phyloP scores from a whole-genome alignment of 2,888 invertebrate genomes.

The Scelioninae gen. 2 region DNA sequence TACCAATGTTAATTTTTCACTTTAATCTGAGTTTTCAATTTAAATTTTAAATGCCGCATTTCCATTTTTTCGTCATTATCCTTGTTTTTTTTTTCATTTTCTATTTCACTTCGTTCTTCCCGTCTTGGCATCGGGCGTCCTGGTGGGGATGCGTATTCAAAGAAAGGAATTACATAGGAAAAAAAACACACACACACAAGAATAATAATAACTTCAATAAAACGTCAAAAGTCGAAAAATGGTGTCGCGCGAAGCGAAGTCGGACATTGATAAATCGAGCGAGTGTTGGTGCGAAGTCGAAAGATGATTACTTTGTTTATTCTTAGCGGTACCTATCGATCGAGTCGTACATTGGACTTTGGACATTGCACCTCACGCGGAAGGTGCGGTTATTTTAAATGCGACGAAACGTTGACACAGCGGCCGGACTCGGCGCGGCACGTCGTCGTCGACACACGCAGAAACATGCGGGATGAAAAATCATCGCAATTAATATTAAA shows the following conservation, averaged over 20 bases:
- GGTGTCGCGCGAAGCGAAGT: slow-evolving; percentile 42
- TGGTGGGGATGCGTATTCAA: too few species aligned
- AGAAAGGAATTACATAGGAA: too few species aligned
- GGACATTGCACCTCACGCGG: slow-evolving; percentile 60
- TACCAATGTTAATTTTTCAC: too few species aligned
- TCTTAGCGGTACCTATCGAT: slow-evolving; percentile 59
- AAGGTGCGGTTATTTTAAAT: slow-evolving; percentile 60
- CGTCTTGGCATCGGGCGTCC: too few species aligned
- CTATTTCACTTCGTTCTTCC: too few species aligned
- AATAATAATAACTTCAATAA: slow-evolving; percentile 13
- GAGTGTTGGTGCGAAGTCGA: slow-evolving; percentile 56
- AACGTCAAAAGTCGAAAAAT: slow-evolving; percentile 36
- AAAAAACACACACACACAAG: too few species aligned
- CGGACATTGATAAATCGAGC: slow-evolving; percentile 50
- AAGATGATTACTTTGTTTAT: slow-evolving; percentile 59
- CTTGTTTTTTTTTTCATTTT: too few species aligned
- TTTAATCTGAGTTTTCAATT: too few species aligned
- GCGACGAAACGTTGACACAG: slow-evolving; percentile 57
- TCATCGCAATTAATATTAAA: too few species aligned
- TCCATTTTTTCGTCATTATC: too few species aligned
- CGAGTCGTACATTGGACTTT: slow-evolving; percentile 59
- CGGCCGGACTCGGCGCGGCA: slow-evolving; percentile 39
- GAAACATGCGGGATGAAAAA: too few species aligned
- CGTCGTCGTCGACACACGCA: slow-evolving; percentile 31
- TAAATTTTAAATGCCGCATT: too few species aligned